Base-by-base conservation (phyloP, 2,888 invertebrate genomes). In the Platerodrilus igneus region DNA sequence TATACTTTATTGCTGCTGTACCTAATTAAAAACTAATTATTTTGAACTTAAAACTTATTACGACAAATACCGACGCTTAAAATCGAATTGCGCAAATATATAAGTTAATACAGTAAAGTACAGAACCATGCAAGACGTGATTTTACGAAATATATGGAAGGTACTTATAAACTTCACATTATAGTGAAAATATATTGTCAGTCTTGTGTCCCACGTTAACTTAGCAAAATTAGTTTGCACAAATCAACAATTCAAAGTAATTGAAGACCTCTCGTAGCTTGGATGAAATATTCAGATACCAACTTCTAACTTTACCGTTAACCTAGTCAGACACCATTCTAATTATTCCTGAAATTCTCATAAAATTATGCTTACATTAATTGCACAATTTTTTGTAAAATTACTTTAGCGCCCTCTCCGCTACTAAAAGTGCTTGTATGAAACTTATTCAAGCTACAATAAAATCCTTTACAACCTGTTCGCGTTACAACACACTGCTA, bases 281-380 rank as follows among this genome's bases (percentile, higher is more conserved):
- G 48, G 51, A 49, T 51, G 50, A 49, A 49, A 44, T 49, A 47
- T 49, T 44, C 40, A 49, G 51, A 51, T 49, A 51, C 47, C 44
- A 33, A 37, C 37, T 27, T 30, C 35, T 41, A 46, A 47, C 45
- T 51, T 49, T 45, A 46, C 47, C 39, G 48, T 50, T 48, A 55
- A 52, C 47, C 45, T 40, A 56, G 52, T 47, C 53, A 54, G 54
- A 55, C 58, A 57, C 56, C 60, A 53, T 55, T 50, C 55, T 62
- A 62, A 62, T 62, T 62, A 58, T 58, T 55, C 55, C 53, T 53
- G 59, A 60, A 62, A 61, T 61, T 57, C 57, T 54, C 45, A 41
- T 44, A 47, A 62, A 62, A 57, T 62, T 62, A 60, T 57, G 59
- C n/a, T n/a, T n/a, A n/a, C n/a, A n/a, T n/a, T n/a, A n/a, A n/a